phyloP scores from a whole-genome alignment of 2,888 invertebrate genomes.

The Serrognathus titanus region DNA sequence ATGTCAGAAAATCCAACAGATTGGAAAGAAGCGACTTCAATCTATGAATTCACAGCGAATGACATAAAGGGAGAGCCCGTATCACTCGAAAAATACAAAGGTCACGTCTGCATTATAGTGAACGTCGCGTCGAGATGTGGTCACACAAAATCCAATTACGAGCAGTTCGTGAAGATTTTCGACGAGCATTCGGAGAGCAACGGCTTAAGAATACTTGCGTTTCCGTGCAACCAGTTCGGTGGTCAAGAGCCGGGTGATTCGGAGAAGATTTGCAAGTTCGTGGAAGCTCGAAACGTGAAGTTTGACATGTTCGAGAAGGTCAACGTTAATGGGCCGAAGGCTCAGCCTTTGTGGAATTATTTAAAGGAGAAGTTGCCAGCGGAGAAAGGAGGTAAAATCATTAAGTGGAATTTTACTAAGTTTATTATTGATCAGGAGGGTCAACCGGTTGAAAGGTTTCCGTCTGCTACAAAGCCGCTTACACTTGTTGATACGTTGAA shows the following conservation, averaged over 20 bases:
- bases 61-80: constrained; percentile 81
- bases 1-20: constrained; percentile 37
- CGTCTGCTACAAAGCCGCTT: constrained; percentile 48
- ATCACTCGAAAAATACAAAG: constrained; percentile 74
- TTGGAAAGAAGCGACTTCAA: constrained; percentile 66
- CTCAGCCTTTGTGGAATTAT: constrained; percentile 66
- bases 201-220: constrained; percentile 75
- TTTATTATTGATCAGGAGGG: constrained; percentile 77
- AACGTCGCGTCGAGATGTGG: constrained; percentile 90
- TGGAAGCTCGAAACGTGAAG: constrained; percentile 57
- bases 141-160: constrained; percentile 77
- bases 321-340: constrained; percentile 64
- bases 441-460: constrained; percentile 59
- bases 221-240: constrained; percentile 86
- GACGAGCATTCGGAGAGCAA: constrained; percentile 67
- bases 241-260: constrained; percentile 65
- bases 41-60: constrained; percentile 80
- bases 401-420: constrained; percentile 90
- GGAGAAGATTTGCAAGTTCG: constrained; percentile 63
- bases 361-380: constrained; percentile 55
- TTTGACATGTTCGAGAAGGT: constrained; percentile 73
- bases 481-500: constrained; percentile 39
- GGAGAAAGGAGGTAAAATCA: constrained; percentile 58
- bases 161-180: constrained; percentile 73
- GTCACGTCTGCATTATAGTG: constrained; percentile 80